A percentile compares a stretch with the other conserved stretches of the same genome.
These are phyloP conservation scores for Labeo catla DNA, from an alignment of 2,113 vertebrate species.

Conservation along the genomic window DNA sequence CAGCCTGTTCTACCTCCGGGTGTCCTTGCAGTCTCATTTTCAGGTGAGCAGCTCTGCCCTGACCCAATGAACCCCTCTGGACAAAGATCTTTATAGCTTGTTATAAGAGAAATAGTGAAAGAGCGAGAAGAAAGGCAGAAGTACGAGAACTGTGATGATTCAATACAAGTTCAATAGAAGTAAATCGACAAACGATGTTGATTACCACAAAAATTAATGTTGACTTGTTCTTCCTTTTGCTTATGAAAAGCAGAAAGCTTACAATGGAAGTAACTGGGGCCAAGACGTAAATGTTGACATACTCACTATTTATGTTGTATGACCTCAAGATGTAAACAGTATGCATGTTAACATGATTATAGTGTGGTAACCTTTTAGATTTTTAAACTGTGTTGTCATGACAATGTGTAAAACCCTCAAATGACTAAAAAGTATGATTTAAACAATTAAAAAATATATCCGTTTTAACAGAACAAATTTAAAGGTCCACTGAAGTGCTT, in stretches of 20 bases:
- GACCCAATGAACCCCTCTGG: constrained; percentile 71
- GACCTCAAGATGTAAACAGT: background rate
- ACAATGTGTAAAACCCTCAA: background rate
- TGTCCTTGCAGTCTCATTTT: constrained; percentile 90
- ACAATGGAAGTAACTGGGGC: background rate
- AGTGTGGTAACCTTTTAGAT: background rate
- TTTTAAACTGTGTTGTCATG: background rate
- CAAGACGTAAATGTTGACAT: background rate
- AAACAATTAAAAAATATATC: background rate
- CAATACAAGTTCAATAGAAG: background rate
- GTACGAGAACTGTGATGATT: background rate
- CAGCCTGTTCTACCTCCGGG: constrained; percentile 85
- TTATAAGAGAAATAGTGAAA: constrained; percentile 41
- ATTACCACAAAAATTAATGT: too few species aligned
- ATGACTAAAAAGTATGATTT: background rate
- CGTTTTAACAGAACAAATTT: too few species aligned
- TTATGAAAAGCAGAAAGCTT: background rate
- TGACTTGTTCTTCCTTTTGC: background rate
- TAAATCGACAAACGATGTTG: background rate
- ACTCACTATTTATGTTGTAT: background rate
- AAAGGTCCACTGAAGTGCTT: too few species aligned
- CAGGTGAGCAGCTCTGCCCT: constrained; percentile 77
- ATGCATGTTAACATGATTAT: background rate
- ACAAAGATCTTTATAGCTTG: constrained; percentile 68
- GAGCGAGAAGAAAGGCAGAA: background rate